These are phyloP conservation scores for Pegea sp. DNA, from an alignment of 23 tunicate genomes.

Conservation along the genomic window DNA sequence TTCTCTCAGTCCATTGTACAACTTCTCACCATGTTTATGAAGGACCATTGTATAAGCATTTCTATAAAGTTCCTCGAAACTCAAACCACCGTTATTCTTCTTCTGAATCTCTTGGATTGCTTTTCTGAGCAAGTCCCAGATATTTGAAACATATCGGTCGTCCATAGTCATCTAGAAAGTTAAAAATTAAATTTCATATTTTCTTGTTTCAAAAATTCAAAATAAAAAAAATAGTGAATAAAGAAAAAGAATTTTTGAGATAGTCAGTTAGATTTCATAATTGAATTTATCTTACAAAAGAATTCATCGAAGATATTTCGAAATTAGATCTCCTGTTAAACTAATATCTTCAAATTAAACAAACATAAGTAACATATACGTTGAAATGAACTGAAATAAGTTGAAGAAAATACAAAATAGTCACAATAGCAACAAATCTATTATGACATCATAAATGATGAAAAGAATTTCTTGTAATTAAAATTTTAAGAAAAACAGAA, in stretches of 20 bases:
- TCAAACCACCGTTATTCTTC: conserved; percentile 91
- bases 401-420: no score
- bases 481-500: no score
- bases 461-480: no score
- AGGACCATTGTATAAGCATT: conserved; percentile 98
- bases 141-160: conserved; percentile 85
- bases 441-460: no score
- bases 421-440: no score
- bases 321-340: no score
- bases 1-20: conserved; percentile 70
- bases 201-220: neutral
- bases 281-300: no score
- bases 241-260: neutral
- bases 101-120: conserved; percentile 99
- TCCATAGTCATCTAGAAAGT: conserved; percentile 70
- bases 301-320: no score
- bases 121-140: conserved; percentile 83
- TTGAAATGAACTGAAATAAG: no score
- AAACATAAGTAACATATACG: no score
- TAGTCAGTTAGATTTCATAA: neutral
- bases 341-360: no score
- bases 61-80: conserved; percentile 89
- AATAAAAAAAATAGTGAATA: neutral
- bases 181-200: neutral
- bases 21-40: conserved; percentile 92